phyloP scores from a whole-genome alignment of 1,140 invertebrate species.

The Eriocheir sinensis region DNA sequence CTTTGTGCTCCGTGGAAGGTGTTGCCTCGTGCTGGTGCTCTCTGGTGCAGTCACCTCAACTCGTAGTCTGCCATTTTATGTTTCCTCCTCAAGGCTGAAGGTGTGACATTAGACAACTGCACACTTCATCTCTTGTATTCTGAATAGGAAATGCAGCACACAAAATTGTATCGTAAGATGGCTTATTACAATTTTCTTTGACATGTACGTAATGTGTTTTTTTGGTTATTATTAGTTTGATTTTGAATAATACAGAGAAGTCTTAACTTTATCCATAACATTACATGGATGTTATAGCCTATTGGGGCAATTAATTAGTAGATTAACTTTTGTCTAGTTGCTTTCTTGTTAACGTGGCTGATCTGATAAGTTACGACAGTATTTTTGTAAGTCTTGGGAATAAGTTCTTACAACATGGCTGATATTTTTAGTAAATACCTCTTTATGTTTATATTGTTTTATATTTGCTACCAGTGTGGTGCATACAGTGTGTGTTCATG shows the following conservation, averaged over 20 bases:
- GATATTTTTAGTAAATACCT: conserved; percentile 33
- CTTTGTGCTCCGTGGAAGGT: background rate
- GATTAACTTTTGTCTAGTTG: conserved; percentile 4
- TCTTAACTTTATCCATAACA: background rate
- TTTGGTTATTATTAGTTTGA: conserved; percentile 26
- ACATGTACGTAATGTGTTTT: conserved; percentile 8
- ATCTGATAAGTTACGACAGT: conserved; percentile 16
- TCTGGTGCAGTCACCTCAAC: conserved; percentile 40
- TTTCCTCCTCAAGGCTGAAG: conserved; percentile 50
- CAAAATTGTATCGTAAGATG: conserved; percentile 26
- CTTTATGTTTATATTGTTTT: conserved; percentile 45
- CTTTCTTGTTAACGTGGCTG: conserved; percentile 3
- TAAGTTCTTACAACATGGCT: conserved; percentile 42
- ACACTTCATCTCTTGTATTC: conserved; percentile 13
- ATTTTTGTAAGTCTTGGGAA: conserved; percentile 9
- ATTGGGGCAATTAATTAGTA: background rate
- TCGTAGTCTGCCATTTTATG: conserved; percentile 37
- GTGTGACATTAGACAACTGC: conserved; percentile 33
- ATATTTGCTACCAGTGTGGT: conserved; percentile 41
- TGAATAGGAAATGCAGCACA: conserved; percentile 16
- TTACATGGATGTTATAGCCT: background rate
- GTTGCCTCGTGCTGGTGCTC: conserved; percentile 55
- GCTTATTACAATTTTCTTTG: conserved; percentile 14
- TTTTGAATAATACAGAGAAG: background rate
- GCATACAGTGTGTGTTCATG: conserved; percentile 40